A percentile compares a stretch with the other conserved stretches of the same genome.
Conservation (phyloP, 2,888 invertebrate genomes). For the Eudasyphora cyanicolor region DNA sequence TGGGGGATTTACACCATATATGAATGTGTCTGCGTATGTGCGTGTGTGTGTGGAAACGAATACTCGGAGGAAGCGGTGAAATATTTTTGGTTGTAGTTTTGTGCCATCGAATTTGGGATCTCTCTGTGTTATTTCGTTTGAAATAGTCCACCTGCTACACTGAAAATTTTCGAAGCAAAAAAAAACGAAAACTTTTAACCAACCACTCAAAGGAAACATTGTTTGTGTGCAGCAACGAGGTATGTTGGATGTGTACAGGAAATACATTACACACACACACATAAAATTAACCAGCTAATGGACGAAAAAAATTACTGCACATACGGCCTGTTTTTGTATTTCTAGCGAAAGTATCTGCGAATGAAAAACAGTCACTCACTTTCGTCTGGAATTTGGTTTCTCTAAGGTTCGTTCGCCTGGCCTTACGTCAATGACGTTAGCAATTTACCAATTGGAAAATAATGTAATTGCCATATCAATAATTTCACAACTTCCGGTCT, state of each 20-base stretch:
- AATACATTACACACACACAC: background rate
- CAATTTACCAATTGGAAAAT: no score
- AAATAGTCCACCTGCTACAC: constrained; percentile 45
- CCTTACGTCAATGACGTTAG: no score
- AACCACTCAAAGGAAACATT: constrained; percentile 18
- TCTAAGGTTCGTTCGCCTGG: no score
- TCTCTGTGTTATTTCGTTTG: constrained; percentile 22
- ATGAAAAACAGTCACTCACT: no score
- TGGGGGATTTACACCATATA: constrained; percentile 69
- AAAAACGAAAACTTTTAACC: background rate
- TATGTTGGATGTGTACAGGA: background rate
- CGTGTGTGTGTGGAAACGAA: background rate
- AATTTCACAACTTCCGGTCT: no score
- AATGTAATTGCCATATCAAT: no score
- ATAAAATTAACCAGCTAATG: no score
- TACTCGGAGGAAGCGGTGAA: constrained; percentile 5
- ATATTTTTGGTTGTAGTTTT: constrained; percentile 61
- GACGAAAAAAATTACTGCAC: no score
- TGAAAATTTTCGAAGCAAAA: background rate
- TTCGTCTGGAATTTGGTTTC: no score
- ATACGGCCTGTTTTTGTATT: background rate
- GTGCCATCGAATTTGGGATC: constrained; percentile 69
- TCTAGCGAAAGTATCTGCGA: no score
- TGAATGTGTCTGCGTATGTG: constrained; percentile 58
- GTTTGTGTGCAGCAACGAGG: background rate